Evolutionary conservation across 2,797 vertebrate genomes (phyloP).

Genomic region (Lacerta viridis): DNA sequence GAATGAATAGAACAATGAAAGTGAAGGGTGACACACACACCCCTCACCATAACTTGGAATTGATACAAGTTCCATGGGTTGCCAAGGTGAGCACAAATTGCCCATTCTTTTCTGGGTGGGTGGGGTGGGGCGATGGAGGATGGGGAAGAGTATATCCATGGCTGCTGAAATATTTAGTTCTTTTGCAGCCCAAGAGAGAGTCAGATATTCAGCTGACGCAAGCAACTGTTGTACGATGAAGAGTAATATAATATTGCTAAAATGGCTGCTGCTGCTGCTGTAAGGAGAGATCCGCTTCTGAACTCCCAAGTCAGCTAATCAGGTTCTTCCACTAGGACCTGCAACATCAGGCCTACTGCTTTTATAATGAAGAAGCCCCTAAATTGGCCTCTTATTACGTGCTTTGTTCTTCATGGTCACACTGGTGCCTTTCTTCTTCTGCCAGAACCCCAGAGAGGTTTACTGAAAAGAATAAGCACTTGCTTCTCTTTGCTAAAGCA

Average conservation of each 20-base stretch:
- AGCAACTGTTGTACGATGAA: constrained; percentile 3
- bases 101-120: background rate
- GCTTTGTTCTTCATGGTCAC: constrained; percentile 9
- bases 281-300: background rate
- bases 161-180: constrained; percentile 1
- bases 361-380: background rate
- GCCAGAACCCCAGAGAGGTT: background rate
- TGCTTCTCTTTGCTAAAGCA: background rate
- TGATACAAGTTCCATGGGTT: background rate
- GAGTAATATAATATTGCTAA: constrained; percentile 9
- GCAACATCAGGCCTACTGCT: background rate
- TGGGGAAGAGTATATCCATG: no score
- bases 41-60: background rate
- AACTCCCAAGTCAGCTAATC: background rate
- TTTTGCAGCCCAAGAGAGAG: background rate
- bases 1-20: background rate
- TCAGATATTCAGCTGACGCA: constrained; percentile 1
- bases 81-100: background rate
- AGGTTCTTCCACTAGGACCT: background rate
- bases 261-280: background rate
- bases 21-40: background rate
- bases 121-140: no score
- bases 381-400: constrained; percentile 24
- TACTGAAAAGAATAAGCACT: background rate
- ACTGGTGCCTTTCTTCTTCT: constrained; percentile 29